A percentile compares a stretch with the other conserved stretches of the same genome.
These are phyloP conservation scores for Nephrotoma appendiculata DNA, from an alignment of 2,888 invertebrate genomes.

Conservation along the genomic window DNA sequence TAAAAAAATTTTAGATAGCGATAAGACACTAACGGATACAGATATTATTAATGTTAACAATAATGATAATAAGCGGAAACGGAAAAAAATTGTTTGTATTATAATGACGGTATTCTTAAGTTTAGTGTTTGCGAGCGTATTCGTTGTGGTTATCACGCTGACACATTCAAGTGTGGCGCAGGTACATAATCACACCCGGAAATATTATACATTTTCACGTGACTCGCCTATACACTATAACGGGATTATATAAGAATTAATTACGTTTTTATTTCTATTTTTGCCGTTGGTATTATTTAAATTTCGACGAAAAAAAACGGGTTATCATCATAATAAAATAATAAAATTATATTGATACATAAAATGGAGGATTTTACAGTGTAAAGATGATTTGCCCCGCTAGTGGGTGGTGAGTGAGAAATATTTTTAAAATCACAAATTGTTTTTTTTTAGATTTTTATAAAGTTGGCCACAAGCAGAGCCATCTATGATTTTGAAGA, in stretches of 20 bases:
- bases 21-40: not conserved
- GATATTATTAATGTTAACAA: conserved; percentile 33
- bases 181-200: conserved; percentile 47
- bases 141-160: conserved; percentile 63
- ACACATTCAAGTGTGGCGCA: conserved; percentile 53
- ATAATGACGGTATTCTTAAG: conserved; percentile 59
- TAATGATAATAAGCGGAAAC: conserved; percentile 47
- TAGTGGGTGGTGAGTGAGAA: too few relatives aligned
- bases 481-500: too few relatives aligned
- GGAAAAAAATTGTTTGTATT: conserved; percentile 54
- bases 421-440: too few relatives aligned
- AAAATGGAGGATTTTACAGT: too few relatives aligned
- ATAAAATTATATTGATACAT: not conserved
- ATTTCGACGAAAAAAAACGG: not conserved
- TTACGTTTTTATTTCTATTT: not conserved
- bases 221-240: conserved; percentile 33
- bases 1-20: conserved; percentile 25
- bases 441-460: too few relatives aligned
- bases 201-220: conserved; percentile 46
- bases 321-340: not conserved
- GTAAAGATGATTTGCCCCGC: too few relatives aligned
- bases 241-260: conserved; percentile 18
- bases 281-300: not conserved
- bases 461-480: too few relatives aligned
- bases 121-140: conserved; percentile 54